phyloP scores from a whole-genome alignment of 1,140 invertebrate genomes.

The Drosophila prosaltans region DNA sequence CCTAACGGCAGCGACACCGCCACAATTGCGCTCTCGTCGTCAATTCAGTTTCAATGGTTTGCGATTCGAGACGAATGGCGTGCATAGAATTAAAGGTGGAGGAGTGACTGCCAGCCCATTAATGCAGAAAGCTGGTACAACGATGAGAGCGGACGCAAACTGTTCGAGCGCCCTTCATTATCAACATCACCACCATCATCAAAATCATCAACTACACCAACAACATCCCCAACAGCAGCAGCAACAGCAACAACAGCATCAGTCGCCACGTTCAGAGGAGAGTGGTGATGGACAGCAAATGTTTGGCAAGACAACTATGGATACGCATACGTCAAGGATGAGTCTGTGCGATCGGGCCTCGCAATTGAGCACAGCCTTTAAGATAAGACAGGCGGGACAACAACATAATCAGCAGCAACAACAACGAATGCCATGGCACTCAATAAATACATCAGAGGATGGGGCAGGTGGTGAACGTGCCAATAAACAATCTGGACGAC shows the following conservation, averaged over 20 bases:
- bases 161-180: not conserved
- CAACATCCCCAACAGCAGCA: not conserved
- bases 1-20: conserved; percentile 32
- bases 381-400: not conserved
- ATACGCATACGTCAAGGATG: not conserved
- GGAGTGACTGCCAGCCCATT: too few species aligned
- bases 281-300: not conserved
- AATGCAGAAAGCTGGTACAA: not conserved
- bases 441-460: not conserved
- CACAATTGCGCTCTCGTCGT: conserved; percentile 44
- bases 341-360: not conserved
- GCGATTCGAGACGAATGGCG: conserved; percentile 41
- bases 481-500: not conserved
- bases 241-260: not conserved
- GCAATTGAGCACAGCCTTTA: not conserved
- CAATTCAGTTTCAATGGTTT: conserved; percentile 55
- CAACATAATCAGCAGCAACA: not conserved
- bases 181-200: not conserved
- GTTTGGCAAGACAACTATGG: not conserved
- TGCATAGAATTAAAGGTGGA: not conserved
- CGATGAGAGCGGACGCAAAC: not conserved
- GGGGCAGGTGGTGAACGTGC: conserved; percentile 6
- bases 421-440: not conserved
- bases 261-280: not conserved
- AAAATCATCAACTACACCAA: too few species aligned